Evolutionary conservation across 2,113 vertebrate genomes (phyloP), one percentile per base, ranked within the genome.

Genomic region (Pagrus major): DNA sequence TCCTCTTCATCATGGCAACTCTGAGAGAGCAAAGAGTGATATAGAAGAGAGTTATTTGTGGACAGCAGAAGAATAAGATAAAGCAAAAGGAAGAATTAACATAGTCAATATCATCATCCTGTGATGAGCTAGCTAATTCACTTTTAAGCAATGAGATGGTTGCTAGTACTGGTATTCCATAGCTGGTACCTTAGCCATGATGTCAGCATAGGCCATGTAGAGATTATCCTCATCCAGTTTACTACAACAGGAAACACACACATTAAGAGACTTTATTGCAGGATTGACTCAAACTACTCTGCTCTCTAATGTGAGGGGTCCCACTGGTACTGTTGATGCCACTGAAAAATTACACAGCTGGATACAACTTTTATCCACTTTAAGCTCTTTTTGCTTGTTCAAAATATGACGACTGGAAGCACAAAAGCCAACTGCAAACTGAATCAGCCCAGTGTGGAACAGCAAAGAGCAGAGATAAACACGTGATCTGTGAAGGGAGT

Each of bases 201-300:
- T 98, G 87, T 97, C 97, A 91, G 98, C 97, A 76, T 99, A 99
- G 12, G 98, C 98, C 96, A 99, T 99, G 87, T 99, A 99, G 51
- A 99, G 95, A 76, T 94, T 95, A 90, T 99, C 98, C 90, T 99
- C 97, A 66, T 99, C 97, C 87, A 99, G 75, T 94, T 99, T 98
- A 93, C 98, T 99, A 89, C 37, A 86, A 86, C 49, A 90, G 18
- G 60, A 84, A 65, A 44, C 9, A 60, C 14, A 68, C 58, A 75
- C 4, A 71, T n/a, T n/a, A n/a, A n/a, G n/a, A n/a, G 16, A 58
- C 20, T 6, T 41, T 20, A 21, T 41, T 14, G 18, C 25, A 42
- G 18, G 18, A 71, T 10, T 58, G 69, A 58, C 54, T 35, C 3
- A 29, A 31, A 47, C 47, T 1, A 12, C 9, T 47, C 10, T 33